Conservation (phyloP, 2,888 invertebrate genomes). For the Eutolmus rufibarbis region DNA sequence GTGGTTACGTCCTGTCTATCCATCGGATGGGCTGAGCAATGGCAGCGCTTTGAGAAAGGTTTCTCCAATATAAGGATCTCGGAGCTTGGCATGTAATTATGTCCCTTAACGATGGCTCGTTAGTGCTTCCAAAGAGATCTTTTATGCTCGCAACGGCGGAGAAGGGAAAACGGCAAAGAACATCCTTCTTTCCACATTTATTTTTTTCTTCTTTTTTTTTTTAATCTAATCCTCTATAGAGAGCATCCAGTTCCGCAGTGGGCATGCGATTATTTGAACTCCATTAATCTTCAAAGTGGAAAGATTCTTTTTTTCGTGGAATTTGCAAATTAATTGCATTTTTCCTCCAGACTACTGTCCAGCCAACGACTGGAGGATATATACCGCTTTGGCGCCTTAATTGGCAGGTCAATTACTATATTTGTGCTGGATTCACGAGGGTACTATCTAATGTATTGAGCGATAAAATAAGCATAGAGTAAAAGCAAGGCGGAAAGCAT, state of each 20-base stretch:
- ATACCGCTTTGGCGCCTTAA: constrained; percentile 13
- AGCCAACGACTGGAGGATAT: not conserved
- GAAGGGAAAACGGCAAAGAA: not conserved
- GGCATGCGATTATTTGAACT: constrained; percentile 1
- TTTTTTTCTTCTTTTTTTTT: not conserved
- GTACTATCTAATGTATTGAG: not conserved
- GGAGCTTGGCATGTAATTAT: constrained; percentile 41
- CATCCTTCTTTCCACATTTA: not conserved
- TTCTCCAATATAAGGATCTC: not conserved
- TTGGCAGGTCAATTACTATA: constrained; percentile 26
- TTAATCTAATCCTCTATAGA: constrained; percentile 24
- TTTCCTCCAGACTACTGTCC: constrained; percentile 1
- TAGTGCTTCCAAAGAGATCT: constrained; percentile 12
- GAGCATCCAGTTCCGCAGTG: not conserved
- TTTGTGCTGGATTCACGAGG: not conserved
- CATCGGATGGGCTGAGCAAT: not conserved
- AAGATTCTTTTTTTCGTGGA: not conserved
- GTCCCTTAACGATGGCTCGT: constrained; percentile 37
- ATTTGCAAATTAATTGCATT: constrained; percentile 33
- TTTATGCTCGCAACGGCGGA: not conserved
- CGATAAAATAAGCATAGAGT: not conserved
- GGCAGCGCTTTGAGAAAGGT: not conserved
- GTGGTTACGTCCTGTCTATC: constrained; percentile 36
- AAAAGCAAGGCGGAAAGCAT: not conserved
- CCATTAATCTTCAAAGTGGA: constrained; percentile 20